Evolutionary conservation across 2,113 vertebrate species (phyloP), one percentile per base, ranked within the genome.

Genomic region (Saccopteryx leptura): DNA sequence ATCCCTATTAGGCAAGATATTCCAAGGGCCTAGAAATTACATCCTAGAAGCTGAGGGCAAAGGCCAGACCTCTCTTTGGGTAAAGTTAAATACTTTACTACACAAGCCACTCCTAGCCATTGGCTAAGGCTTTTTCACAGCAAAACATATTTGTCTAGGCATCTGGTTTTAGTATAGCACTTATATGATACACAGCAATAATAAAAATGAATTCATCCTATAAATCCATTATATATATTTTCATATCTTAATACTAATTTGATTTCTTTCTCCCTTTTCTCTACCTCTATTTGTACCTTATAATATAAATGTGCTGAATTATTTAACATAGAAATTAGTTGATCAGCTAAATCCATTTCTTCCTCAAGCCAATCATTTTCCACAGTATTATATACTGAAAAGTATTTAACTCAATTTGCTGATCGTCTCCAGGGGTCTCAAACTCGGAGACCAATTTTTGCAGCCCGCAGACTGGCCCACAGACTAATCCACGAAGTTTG

Each of bases 281-380:
- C 52, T 69, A 23, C 19, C 33, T 80, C 28, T 81, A 60, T 72
- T 58, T 81, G 18, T 60, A 50, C 31, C 65, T 91, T 50, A 71
- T 71, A 21, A 80, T 39, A 58, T 26, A 76, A 61, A 84, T 76
- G 33, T 75, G 50, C 18, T 19, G 19, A 94, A 89, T 24, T 74
- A 65, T 65, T 58, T 94, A 76, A 28, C 39, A 79, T 39, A 87
- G 28, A 87, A 50, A 79, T 89, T 56, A 89, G 28, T 23, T 94
- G 46, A 19, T 61, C 52, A 76, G 52, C 61, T 75, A 85, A 84
- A 58, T 61, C 18, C 18, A 78, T n/a, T 71, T 78, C 31, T 94
- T 85, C 60, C 60, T 78, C 52, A 76, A 68, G 39, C 61, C 65
- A 80, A 46, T 63, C 15, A 94, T 90, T 94, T 90, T 54, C 72